phyloP scores from a whole-genome alignment of 2,888 invertebrate genomes.

The Brenthis hecate region DNA sequence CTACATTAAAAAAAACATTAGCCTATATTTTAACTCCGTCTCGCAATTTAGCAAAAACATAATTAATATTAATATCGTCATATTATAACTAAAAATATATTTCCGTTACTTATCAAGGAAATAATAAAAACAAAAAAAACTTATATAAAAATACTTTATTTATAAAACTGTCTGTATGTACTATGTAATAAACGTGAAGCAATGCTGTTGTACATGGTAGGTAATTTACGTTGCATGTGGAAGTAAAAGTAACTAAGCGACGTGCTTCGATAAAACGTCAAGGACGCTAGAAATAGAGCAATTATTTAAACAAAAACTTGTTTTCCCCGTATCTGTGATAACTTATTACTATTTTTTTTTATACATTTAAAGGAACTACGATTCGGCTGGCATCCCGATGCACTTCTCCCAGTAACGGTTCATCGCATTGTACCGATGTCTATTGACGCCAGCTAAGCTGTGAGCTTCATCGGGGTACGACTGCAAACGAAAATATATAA shows the following conservation, averaged over 20 bases:
- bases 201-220: neutral
- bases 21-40: no score
- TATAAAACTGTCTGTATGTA: no score
- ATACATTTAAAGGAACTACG: constrained; percentile 18
- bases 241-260: constrained; percentile 38
- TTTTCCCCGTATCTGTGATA: constrained; percentile 7
- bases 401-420: constrained; percentile 88
- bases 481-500: constrained; percentile 61
- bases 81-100: no score
- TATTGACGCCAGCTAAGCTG: constrained; percentile 84
- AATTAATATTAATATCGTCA: no score
- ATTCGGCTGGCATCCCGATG: constrained; percentile 43
- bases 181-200: no score
- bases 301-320: constrained; percentile 33
- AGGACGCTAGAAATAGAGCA: constrained; percentile 31
- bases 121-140: no score
- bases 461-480: constrained; percentile 94
- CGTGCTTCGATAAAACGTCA: constrained; percentile 23
- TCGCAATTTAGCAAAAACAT: no score
- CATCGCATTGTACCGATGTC: constrained; percentile 92
- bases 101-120: no score
- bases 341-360: constrained; percentile 1
- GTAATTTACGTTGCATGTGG: constrained; percentile 16
- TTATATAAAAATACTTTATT: no score
- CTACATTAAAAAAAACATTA: no score